A percentile compares a stretch with the other conserved stretches of the same genome.
Evolutionary conservation across 2,888 invertebrate species (phyloP).

Genomic region (Cerceris rybyensis): DNA sequence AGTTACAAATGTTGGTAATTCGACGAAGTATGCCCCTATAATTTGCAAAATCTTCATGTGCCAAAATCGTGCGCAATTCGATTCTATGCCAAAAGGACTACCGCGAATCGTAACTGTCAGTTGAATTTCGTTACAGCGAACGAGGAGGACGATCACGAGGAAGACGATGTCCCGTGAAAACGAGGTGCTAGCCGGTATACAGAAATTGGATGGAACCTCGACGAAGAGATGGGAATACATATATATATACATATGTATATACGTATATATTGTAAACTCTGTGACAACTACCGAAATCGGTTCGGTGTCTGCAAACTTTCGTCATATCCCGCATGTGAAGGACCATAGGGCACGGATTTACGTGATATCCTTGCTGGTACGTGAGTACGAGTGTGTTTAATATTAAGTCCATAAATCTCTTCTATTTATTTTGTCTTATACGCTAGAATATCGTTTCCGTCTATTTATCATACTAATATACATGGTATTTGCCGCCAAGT

Average conservation of each 20-base stretch:
- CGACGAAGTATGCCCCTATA: neutral
- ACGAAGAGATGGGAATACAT: constrained; percentile 44
- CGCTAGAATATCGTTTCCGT: neutral
- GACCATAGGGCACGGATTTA: constrained; percentile 52
- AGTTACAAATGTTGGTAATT: neutral
- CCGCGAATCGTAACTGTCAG: constrained; percentile 31
- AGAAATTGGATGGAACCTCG: constrained; percentile 69
- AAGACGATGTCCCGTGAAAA: constrained; percentile 51
- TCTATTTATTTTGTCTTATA: neutral
- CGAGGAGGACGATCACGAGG: constrained; percentile 22
- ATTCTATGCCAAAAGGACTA: constrained; percentile 22
- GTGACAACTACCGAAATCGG: constrained; percentile 68
- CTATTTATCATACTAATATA: neutral
- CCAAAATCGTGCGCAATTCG: constrained; percentile 31
- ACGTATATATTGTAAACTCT: constrained; percentile 66
- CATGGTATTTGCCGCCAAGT: no score
- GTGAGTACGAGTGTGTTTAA: constrained; percentile 51
- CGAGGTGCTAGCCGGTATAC: constrained; percentile 43
- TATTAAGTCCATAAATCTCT: constrained; percentile 39
- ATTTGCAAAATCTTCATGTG: constrained; percentile 25
- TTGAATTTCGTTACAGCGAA: constrained; percentile 37
- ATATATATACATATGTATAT: no score
- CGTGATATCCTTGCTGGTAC: constrained; percentile 47
- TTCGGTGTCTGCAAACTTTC: constrained; percentile 66
- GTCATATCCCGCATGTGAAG: constrained; percentile 66